Evolutionary conservation across 2,113 vertebrate genomes (phyloP).

Genomic region (Alligator mississippiensis): DNA sequence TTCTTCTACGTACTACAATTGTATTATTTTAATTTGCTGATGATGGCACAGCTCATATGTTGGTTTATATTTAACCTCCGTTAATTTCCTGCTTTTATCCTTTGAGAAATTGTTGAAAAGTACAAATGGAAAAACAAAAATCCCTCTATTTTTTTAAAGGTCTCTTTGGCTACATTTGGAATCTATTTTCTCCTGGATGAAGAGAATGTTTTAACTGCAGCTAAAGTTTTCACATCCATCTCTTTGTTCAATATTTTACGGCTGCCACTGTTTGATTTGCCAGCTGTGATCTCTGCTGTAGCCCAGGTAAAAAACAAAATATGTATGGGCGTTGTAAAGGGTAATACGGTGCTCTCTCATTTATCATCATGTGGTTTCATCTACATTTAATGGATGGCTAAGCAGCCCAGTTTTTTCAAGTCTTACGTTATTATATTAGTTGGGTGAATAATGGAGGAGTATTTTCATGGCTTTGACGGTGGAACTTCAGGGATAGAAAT

Average conservation of each 20-base stretch:
- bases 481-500: background rate
- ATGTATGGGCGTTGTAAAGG: background rate
- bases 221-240: conserved; percentile 74
- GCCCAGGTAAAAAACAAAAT: conserved; percentile 45
- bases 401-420: background rate
- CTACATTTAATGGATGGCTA: background rate
- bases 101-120: background rate
- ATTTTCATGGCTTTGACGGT: background rate
- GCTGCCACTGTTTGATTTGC: conserved; percentile 70
- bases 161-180: conserved; percentile 72
- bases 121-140: background rate
- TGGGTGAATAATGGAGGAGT: background rate
- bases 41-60: background rate
- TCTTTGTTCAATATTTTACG: conserved; percentile 77
- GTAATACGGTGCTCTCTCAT: background rate
- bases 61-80: background rate
- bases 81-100: background rate
- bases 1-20: background rate
- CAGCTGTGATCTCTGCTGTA: conserved; percentile 62
- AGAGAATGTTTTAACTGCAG: conserved; percentile 71
- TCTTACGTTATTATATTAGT: background rate
- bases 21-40: background rate
- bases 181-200: conserved; percentile 72
- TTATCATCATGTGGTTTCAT: background rate
- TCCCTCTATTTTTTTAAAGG: conserved; percentile 25